Conservation (phyloP, 2,113 vertebrate species). For the Nettapus auritus region DNA sequence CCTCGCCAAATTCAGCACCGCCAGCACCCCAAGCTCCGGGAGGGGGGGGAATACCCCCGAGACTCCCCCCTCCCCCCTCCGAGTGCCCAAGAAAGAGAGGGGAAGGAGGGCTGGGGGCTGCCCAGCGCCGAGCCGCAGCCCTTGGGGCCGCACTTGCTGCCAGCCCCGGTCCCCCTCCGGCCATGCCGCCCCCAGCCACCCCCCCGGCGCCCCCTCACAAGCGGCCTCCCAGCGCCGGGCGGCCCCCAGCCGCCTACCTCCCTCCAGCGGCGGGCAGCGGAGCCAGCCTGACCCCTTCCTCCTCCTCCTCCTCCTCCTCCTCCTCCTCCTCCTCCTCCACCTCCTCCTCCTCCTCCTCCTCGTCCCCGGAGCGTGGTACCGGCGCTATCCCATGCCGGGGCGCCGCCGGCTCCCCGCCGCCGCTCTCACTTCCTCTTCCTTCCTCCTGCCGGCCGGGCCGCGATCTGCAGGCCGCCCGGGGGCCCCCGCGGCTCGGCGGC, state of each 20-base stretch:
- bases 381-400: conserved; percentile 57
- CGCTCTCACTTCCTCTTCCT: conserved; percentile 78
- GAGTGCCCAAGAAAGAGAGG: too few species aligned
- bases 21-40: too few species aligned
- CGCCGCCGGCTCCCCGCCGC: conserved; percentile 18
- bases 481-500: not conserved
- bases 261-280: not conserved
- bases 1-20: not conserved
- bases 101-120: too few species aligned
- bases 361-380: not conserved
- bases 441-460: conserved; percentile 75
- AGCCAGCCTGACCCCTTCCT: not conserved
- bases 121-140: not conserved
- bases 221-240: not conserved
- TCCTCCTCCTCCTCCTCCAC: too few species aligned
- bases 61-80: too few species aligned
- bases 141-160: too few species aligned
- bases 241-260: not conserved
- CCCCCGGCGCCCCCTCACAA: not conserved
- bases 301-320: too few species aligned
- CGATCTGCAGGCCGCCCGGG: not conserved
- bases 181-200: too few species aligned
- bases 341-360: too few species aligned
- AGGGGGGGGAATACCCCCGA: too few species aligned
- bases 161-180: too few species aligned